phyloP scores from a whole-genome alignment of 2,888 invertebrate genomes.

The Melinopterus prodromus region DNA sequence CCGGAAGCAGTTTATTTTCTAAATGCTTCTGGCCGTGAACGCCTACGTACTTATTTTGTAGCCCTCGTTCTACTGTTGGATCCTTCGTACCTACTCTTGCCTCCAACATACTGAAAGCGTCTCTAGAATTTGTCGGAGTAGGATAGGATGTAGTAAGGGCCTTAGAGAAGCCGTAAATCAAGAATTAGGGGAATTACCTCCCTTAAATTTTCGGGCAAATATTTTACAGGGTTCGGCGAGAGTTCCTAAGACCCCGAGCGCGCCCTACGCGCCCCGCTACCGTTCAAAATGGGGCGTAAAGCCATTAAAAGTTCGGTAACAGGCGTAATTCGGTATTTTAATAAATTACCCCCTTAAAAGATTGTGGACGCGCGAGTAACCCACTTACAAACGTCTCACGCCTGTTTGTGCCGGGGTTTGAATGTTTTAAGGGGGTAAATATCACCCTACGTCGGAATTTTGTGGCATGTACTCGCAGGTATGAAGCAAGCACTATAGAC shows the following conservation, averaged over 20 bases:
- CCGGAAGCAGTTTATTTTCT: no score
- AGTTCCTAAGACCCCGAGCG: constrained; percentile 4
- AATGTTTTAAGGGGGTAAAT: neutral
- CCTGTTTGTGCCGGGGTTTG: neutral
- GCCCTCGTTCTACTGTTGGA: no score
- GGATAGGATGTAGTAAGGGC: neutral
- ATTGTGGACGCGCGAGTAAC: neutral
- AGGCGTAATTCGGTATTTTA: constrained; percentile 4
- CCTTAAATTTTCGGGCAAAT: neutral
- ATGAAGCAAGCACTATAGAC: no score
- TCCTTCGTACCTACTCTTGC: no score
- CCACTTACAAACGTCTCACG: neutral
- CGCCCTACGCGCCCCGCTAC: neutral
- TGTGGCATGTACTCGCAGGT: no score
- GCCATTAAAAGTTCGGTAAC: neutral
- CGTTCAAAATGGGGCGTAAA: constrained; percentile 4
- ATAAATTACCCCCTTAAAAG: constrained; percentile 4
- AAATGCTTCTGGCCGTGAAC: no score
- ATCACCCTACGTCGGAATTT: neutral
- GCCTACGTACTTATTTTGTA: no score
- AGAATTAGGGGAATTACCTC: neutral
- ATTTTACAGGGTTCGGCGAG: neutral
- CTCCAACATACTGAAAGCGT: no score
- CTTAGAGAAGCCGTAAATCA: neutral
- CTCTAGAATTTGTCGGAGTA: no score